phyloP scores from a whole-genome alignment of 2,797 vertebrate genomes.

The Podarcis siculus region DNA sequence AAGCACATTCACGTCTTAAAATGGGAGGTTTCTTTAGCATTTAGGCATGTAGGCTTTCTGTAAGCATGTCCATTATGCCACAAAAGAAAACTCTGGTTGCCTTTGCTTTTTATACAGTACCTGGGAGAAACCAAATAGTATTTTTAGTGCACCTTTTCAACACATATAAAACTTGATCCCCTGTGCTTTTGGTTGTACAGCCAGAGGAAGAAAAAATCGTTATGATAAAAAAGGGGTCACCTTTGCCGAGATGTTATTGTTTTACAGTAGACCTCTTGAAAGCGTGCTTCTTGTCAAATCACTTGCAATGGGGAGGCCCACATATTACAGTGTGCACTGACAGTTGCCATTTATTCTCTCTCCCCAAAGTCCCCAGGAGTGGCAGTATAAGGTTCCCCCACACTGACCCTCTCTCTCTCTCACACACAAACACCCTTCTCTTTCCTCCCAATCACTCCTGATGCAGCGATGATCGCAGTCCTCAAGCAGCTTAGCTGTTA shows the following conservation, averaged over 20 bases:
- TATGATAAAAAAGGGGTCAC: neutral
- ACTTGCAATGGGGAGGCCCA: neutral
- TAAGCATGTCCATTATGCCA: constrained; percentile 41
- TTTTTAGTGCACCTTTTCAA: constrained; percentile 51
- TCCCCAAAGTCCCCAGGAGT: too few relatives aligned
- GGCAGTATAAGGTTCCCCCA: too few relatives aligned
- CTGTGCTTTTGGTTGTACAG: constrained; percentile 33
- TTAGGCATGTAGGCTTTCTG: constrained; percentile 39
- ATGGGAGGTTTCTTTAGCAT: neutral
- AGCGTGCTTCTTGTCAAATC: too few relatives aligned
- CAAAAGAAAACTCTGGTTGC: constrained; percentile 44
- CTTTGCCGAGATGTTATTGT: neutral
- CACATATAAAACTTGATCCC: constrained; percentile 54
- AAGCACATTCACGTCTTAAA: constrained; percentile 42
- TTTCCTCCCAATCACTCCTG: too few relatives aligned
- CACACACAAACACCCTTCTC: too few relatives aligned
- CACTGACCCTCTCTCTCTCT: too few relatives aligned
- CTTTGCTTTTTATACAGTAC: constrained; percentile 54
- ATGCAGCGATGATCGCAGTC: too few relatives aligned
- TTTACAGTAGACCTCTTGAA: neutral
- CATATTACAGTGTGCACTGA: neutral
- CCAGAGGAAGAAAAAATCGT: constrained; percentile 35
- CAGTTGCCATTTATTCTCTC: too few relatives aligned
- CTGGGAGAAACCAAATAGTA: constrained; percentile 46
- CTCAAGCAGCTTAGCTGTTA: too few relatives aligned